Evolutionary conservation across 2,888 invertebrate species (phyloP).

Genomic region (Mellilla xanthometata): DNA sequence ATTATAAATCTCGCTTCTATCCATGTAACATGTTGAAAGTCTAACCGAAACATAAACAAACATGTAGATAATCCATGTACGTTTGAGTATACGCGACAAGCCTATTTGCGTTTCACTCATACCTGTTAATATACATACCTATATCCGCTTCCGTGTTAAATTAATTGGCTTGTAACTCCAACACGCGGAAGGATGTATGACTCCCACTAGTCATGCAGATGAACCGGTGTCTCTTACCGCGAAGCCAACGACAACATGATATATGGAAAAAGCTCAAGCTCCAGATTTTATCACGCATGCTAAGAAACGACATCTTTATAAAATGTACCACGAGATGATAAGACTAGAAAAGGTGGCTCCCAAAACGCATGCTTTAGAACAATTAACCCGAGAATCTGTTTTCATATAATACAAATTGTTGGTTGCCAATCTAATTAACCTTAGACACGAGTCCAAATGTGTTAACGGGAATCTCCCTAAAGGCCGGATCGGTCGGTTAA

Average conservation of each 20-base stretch:
- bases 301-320: no score
- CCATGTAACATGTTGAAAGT: no score
- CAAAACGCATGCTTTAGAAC: conserved; percentile 12
- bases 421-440: conserved; percentile 79
- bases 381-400: conserved; percentile 48
- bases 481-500: conserved; percentile 42
- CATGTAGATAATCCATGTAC: conserved; percentile 15
- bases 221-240: conserved; percentile 47
- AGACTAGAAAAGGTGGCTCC: no score
- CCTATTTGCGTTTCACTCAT: conserved; percentile 69
- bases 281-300: neutral
- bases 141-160: conserved; percentile 79
- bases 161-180: conserved; percentile 71
- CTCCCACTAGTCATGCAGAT: conserved; percentile 77
- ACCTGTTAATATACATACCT: conserved; percentile 25
- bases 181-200: conserved; percentile 74
- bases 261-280: conserved; percentile 16
- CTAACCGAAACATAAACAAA: conserved; percentile 27
- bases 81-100: conserved; percentile 64
- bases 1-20: no score
- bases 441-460: conserved; percentile 79
- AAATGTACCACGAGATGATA: no score
- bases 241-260: conserved; percentile 15
- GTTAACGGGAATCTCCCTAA: conserved; percentile 72
- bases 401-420: conserved; percentile 62